Base-by-base conservation (phyloP, 2,888 invertebrate genomes). In the Cerastis rubricosa region DNA sequence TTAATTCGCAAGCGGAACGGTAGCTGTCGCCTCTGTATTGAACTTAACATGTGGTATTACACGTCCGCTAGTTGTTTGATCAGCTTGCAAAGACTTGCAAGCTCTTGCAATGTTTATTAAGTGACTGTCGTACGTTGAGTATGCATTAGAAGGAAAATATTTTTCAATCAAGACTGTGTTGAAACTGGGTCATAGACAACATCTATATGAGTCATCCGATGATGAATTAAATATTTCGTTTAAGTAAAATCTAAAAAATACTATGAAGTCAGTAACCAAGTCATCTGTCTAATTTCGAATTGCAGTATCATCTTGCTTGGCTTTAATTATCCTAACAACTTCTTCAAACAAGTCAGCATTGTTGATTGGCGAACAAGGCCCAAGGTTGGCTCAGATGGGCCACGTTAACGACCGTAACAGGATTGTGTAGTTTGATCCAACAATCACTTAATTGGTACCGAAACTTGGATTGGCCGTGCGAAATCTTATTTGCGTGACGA, bases 1-100 rank as follows among this genome's bases (percentile, higher is more conserved):
- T 93, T 92, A 92, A 88, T 92, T 93, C 85, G 89, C 90, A 78
- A 87, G 84, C 80, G 67, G 88, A 91, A 91, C 92, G 92, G 92
- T 92, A 91, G 93, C 92, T 90, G 93, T 93, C 94, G 85, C 77
- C 80, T 79, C 76, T 78, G 82, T 86, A 76, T 85, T 78, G 74
- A 72, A 82, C 77, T 66, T 88, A 80, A 80, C 88, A 83, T 84
- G 88, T 83, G 64, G 76, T 84, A 71, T 61, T 79, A 87, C 80
- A 68, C 78, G 76, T 85, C 76, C 68, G 25, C 71, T 70, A 85
- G 75, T 81, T 78, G 78, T 85, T 85, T 85, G 78, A 83, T 80
- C 74, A 84, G 73, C 71, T 69, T 64, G 73, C 82, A 82, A 40
- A 69, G 59, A 77, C 76, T 81, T 83, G 71, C 76, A 75, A 85